phyloP scores from a whole-genome alignment of 2,797 vertebrate species.

The Jordanella pulchra region DNA sequence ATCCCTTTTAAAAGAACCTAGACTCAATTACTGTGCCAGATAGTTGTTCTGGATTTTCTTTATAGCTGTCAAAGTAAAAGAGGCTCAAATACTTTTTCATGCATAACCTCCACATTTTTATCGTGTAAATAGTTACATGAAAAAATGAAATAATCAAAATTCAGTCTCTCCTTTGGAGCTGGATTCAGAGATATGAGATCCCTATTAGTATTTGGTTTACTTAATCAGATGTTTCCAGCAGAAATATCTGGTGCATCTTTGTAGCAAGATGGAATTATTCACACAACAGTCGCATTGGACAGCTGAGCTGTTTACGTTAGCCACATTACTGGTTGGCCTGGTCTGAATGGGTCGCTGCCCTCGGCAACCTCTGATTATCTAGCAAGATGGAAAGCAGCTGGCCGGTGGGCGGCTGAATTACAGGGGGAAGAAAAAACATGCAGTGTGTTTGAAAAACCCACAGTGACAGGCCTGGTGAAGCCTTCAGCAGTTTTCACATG shows the following conservation, averaged over 20 bases:
- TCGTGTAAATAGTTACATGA: neutral
- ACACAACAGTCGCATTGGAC: neutral
- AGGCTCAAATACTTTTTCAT: neutral
- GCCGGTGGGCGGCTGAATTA: slow-evolving; percentile 38
- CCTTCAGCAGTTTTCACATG: slow-evolving; percentile 22
- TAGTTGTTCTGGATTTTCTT: neutral
- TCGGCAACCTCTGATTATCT: slow-evolving; percentile 42
- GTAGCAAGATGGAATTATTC: slow-evolving; percentile 25
- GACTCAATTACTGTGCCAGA: neutral
- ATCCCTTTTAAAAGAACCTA: too few species aligned
- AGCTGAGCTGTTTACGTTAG: slow-evolving; percentile 14
- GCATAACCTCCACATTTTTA: neutral
- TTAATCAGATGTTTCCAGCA: neutral
- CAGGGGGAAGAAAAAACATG: slow-evolving; percentile 12
- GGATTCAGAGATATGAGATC: slow-evolving; percentile 35
- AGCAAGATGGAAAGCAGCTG: slow-evolving; percentile 63
- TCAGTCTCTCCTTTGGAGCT: neutral
- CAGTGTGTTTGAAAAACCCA: slow-evolving; percentile 20
- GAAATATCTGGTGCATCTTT: neutral
- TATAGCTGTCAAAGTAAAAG: neutral
- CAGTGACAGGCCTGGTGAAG: slow-evolving; percentile 38
- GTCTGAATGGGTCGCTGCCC: slow-evolving; percentile 22
- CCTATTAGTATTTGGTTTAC: slow-evolving; percentile 3
- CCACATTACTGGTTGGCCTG: slow-evolving; percentile 30
- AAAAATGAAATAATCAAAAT: neutral